Evolutionary conservation across 2,888 invertebrate species (phyloP).

Genomic region (Strigamia maritima): DNA sequence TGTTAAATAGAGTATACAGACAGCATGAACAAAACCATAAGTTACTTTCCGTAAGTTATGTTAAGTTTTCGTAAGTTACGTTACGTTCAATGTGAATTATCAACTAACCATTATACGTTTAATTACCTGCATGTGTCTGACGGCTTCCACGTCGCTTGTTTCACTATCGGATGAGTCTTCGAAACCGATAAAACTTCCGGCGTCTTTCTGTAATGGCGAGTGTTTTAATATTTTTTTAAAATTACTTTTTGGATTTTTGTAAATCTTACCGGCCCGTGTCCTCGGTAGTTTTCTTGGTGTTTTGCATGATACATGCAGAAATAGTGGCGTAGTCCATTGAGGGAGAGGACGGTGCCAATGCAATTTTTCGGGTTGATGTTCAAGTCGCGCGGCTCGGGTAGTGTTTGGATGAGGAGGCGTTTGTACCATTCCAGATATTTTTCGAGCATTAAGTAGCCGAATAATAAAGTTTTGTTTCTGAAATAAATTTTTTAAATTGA

Average conservation of each 20-base stretch:
- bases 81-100: no score
- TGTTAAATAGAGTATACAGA: no score
- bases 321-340: conserved; percentile 95
- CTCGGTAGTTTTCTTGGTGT: conserved; percentile 66
- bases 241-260: not conserved
- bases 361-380: conserved; percentile 95
- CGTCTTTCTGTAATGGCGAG: conserved; percentile 60
- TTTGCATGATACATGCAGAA: conserved; percentile 98
- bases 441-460: conserved; percentile 88
- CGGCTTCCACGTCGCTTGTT: conserved; percentile 53
- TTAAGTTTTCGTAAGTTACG: no score
- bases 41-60: no score
- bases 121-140: conserved; percentile 43
- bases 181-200: conserved; percentile 80
- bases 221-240: conserved; percentile 21
- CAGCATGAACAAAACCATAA: no score
- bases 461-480: conserved; percentile 93
- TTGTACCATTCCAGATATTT: conserved; percentile 92
- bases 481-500: no score
- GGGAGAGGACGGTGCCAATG: conserved; percentile 89
- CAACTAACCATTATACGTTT: no score
- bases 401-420: conserved; percentile 78
- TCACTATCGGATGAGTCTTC: conserved; percentile 60
- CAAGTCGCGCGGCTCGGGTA: conserved; percentile 75
- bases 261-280: not conserved